These are phyloP conservation scores for Palythoa caribaeorum DNA, from an alignment of 92 coral and sea anemone genomes.

Conservation along the genomic window DNA sequence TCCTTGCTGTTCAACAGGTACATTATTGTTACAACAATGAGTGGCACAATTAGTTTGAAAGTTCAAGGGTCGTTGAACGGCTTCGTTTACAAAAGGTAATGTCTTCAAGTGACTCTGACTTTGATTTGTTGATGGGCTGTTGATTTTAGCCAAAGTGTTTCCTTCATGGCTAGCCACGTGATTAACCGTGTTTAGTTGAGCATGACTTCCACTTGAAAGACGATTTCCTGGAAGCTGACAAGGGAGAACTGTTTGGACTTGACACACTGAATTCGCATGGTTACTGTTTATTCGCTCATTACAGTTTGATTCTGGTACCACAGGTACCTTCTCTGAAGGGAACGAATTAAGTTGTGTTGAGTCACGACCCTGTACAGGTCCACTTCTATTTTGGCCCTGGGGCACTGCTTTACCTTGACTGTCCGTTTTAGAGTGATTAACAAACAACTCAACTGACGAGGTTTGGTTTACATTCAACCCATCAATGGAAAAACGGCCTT, in stretches of 20 bases:
- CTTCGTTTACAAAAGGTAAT: neutral
- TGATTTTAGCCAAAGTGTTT: neutral
- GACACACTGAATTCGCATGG: constrained; percentile 1
- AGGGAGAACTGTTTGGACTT: neutral
- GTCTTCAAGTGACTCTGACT: neutral
- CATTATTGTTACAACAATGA: neutral
- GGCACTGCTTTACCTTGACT: neutral
- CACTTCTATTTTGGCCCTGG: neutral
- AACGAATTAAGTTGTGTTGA: neutral
- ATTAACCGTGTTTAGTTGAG: neutral
- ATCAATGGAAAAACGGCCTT: neutral
- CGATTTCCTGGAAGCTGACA: neutral
- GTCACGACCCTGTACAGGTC: neutral
- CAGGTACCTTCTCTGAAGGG: neutral
- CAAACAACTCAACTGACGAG: neutral
- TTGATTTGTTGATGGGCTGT: neutral
- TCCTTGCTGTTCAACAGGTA: neutral
- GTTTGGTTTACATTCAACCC: neutral
- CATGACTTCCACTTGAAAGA: neutral
- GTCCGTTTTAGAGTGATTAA: neutral
- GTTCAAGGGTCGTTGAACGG: neutral
- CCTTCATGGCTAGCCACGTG: neutral
- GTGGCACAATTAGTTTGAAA: neutral
- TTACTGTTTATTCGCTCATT: neutral
- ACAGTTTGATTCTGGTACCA: neutral